Conservation (phyloP, 1,140 invertebrate species). For the Eupeodes corollae region DNA sequence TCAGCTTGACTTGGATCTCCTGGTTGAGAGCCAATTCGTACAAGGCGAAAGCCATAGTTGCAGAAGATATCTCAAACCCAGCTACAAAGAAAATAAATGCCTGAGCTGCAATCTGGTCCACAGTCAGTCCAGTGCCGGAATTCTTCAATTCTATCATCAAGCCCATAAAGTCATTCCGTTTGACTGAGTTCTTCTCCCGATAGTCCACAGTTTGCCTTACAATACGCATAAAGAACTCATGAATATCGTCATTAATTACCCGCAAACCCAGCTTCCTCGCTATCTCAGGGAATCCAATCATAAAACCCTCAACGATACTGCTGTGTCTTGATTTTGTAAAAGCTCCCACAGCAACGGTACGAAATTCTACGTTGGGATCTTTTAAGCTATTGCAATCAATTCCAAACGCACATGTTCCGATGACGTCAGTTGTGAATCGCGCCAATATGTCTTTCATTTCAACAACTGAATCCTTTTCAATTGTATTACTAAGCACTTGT, state of each 20-base stretch:
- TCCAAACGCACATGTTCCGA: constrained; percentile 51
- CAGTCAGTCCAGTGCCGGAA: constrained; percentile 3
- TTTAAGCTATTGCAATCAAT: constrained; percentile 43
- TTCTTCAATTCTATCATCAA: constrained; percentile 41
- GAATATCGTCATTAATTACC: constrained; percentile 36
- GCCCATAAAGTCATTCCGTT: constrained; percentile 46
- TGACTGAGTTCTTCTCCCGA: constrained; percentile 40
- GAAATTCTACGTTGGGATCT: constrained; percentile 43
- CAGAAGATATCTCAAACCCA: constrained; percentile 16
- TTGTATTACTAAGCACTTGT: constrained; percentile 3
- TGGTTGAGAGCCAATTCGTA: constrained; percentile 34
- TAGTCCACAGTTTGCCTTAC: constrained; percentile 40
- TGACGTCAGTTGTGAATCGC: constrained; percentile 32
- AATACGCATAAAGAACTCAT: constrained; percentile 40
- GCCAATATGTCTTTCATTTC: constrained; percentile 21
- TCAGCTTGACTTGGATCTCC: constrained; percentile 34
- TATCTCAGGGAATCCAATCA: constrained; percentile 19
- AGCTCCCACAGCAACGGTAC: constrained; percentile 22
- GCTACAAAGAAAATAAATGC: constrained; percentile 15
- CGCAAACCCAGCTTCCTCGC: constrained; percentile 20
- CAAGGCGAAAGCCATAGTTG: constrained; percentile 33
- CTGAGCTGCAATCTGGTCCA: constrained; percentile 12
- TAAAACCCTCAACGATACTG: constrained; percentile 4
- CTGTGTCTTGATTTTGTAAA: constrained; percentile 13
- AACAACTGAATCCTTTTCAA: background rate